phyloP scores from a whole-genome alignment of 2,113 vertebrate genomes.

The Elanoides forficatus region DNA sequence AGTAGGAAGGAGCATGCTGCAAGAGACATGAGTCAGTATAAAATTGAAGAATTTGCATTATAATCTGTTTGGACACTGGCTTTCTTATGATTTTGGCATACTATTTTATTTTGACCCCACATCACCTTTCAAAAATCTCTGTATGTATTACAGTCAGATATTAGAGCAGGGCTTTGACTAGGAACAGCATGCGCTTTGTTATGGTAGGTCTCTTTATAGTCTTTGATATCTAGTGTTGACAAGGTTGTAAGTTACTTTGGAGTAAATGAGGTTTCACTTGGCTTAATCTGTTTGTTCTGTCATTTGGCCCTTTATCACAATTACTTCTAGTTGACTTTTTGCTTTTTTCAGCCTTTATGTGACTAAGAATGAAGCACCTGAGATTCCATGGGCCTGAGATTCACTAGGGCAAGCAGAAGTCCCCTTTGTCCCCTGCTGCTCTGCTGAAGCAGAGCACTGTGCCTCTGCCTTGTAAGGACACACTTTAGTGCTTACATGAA shows the following conservation, averaged over 20 bases:
- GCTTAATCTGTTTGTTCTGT: background rate
- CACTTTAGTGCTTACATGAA: background rate
- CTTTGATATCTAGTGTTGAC: background rate
- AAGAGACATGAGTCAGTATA: background rate
- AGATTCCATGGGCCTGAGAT: background rate
- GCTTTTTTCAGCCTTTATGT: background rate
- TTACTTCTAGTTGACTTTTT: background rate
- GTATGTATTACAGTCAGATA: too few species aligned
- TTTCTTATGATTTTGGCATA: background rate
- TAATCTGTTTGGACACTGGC: background rate
- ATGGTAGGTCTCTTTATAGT: background rate
- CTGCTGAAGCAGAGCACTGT: background rate
- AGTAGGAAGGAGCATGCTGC: background rate
- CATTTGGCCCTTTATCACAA: background rate
- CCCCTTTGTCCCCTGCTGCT: background rate
- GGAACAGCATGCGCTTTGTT: background rate
- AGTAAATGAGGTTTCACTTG: background rate
- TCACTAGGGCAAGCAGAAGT: background rate
- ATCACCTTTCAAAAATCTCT: background rate
- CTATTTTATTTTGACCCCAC: background rate
- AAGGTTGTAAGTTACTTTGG: background rate
- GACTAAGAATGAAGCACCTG: background rate
- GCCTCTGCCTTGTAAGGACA: background rate
- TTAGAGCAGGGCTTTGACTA: background rate
- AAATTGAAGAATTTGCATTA: background rate